Evolutionary conservation across 1,140 invertebrate species (phyloP).

Genomic region (Drosophila santomea): DNA sequence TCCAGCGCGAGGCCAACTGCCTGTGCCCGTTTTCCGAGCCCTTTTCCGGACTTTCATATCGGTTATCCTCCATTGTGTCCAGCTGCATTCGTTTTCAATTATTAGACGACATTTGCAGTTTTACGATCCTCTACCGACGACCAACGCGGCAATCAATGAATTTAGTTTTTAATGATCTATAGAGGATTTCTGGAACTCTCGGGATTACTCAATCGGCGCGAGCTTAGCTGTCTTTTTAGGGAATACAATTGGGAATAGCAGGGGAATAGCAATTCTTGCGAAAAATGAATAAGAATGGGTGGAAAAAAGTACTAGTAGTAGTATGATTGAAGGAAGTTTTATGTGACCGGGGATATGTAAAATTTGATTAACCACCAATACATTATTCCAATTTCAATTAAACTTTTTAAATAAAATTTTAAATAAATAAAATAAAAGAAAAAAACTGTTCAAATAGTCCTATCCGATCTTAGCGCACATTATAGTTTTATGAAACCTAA

Average conservation of each 20-base stretch:
- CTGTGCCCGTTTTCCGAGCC: slow-evolving; percentile 14
- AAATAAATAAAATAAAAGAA: no score
- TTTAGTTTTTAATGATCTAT: slow-evolving; percentile 43
- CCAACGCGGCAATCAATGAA: slow-evolving; percentile 59
- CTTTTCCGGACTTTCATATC: slow-evolving; percentile 32
- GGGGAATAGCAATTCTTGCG: not conserved
- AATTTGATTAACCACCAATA: not conserved
- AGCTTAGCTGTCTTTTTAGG: slow-evolving; percentile 17
- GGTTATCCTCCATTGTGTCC: slow-evolving; percentile 52
- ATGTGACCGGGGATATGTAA: not conserved
- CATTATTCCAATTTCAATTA: no score
- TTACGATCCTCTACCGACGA: slow-evolving; percentile 21
- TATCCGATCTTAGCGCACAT: no score
- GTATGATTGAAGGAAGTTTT: no score
- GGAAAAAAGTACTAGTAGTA: no score
- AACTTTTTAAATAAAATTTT: no score
- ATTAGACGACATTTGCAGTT: slow-evolving; percentile 54
- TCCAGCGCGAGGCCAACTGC: slow-evolving; percentile 46
- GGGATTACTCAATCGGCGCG: slow-evolving; percentile 66
- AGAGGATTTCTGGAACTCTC: slow-evolving; percentile 22
- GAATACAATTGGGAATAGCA: slow-evolving; percentile 44
- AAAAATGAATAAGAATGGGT: slow-evolving; percentile 3
- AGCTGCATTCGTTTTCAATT: slow-evolving; percentile 72
- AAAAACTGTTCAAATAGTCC: no score
- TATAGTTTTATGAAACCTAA: no score